A percentile compares a stretch with the other conserved stretches of the same genome.
These are phyloP conservation scores for Cheilosia vernalis DNA, from an alignment of 2,888 invertebrate species.

Conservation along the genomic window DNA sequence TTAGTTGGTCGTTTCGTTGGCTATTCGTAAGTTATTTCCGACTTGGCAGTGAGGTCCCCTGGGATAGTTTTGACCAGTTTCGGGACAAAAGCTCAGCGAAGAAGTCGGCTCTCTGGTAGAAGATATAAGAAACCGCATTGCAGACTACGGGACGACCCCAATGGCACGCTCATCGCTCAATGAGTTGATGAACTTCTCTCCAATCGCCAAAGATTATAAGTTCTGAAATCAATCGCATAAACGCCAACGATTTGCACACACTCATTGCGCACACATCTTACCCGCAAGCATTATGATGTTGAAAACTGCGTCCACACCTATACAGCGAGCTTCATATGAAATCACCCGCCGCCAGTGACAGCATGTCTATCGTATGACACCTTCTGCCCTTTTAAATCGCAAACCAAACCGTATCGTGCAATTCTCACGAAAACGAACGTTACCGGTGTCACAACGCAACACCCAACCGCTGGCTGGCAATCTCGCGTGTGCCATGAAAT, in stretches of 20 bases:
- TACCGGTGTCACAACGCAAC: slow-evolving; percentile 31
- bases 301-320: not conserved
- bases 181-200: no score
- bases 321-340: no score
- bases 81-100: not conserved
- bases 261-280: no score
- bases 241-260: no score
- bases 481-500: slow-evolving; percentile 63
- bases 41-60: no score
- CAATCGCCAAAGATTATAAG: no score
- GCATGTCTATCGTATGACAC: slow-evolving; percentile 44
- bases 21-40: no score
- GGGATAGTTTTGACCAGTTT: no score
- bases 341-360: not conserved
- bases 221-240: no score
- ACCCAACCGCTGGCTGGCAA: slow-evolving; percentile 38
- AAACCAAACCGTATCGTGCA: slow-evolving; percentile 29
- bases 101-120: not conserved
- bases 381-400: slow-evolving; percentile 57
- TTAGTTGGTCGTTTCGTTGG: no score
- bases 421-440: not conserved
- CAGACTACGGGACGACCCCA: not conserved
- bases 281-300: not conserved
- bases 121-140: not conserved
- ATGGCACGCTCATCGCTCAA: no score